Evolutionary conservation across 2,113 vertebrate species (phyloP), one percentile per base, ranked within the genome.

Genomic region (Peromyscus californicus): DNA sequence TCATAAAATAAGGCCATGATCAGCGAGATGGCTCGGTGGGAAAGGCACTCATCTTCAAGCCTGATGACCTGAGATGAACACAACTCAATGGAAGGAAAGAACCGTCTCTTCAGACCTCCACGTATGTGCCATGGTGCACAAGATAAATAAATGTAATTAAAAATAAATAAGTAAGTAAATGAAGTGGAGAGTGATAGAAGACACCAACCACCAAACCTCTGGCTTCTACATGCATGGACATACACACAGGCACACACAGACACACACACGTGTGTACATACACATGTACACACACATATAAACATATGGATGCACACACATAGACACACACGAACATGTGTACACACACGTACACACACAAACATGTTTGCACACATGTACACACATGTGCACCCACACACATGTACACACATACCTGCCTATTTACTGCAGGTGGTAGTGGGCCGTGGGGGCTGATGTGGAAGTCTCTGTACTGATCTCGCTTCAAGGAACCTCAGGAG

Each of bases 291-390:
- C 4, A 31, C 11, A 67, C 65, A 29, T 48, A 48, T 48, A 48
- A 48, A 48, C 45, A 48, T 48, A 7, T 1, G 7, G 29, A 79
- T 54, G 33, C 39, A 45, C 36, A 16, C 8, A 7, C 7, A 36
- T 0, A 48, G 45, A 5, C 7, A 80, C 31, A 80, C 3, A 22
- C 8, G 36, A 2, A 36, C 15, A 7, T 29, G 5, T 17, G 1
- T 31, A 54, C 29, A 78, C 48, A 79, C 48, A 79, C 42, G 12
- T 17, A 29, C 33, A 57, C 3, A 29, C 11, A 67, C 65, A 65
- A 65, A 65, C 11, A 65, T 29, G 63, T 65, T 3, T 22, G 16
- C 57, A 59, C 57, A 59, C 5, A 22, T 5, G 7, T 63, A 22
- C 3, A 19, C 65, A 67, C 29, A 67, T 13, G 26, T 67, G 31